Percentiles rank a stretch among this genome's conserved stretches.
Conservation (phyloP, 2,113 vertebrate species). For the Passer domesticus region DNA sequence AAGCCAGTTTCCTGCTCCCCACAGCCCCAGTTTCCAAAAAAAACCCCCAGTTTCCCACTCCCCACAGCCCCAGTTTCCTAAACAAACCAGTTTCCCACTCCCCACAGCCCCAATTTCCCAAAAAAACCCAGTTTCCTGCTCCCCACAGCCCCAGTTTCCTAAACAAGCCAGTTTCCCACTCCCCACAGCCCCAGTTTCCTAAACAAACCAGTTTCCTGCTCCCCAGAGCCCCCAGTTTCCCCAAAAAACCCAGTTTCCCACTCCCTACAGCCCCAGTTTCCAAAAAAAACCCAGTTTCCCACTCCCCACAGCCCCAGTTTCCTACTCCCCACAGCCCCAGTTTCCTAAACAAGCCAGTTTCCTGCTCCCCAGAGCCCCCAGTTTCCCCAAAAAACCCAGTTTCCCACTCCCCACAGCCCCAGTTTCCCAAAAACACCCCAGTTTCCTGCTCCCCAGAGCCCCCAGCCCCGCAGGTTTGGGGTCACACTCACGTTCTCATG, state of each 20-base stretch:
- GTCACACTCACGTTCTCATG: background rate
- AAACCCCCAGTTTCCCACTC: rapidly evolving
- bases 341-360: rapidly evolving
- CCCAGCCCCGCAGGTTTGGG: background rate
- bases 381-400: background rate
- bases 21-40: background rate
- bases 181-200: too few species aligned
- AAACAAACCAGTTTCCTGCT: too few species aligned
- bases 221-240: too few species aligned
- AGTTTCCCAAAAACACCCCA: rapidly evolving
- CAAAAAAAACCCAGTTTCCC: rapidly evolving
- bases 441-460: too few species aligned
- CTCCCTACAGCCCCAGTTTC: background rate
- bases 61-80: too few species aligned
- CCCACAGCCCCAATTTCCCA: too few species aligned
- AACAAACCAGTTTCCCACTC: too few species aligned
- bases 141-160: too few species aligned
- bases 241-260: background rate
- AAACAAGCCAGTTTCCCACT: too few species aligned
- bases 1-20: background rate
- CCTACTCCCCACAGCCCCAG: background rate
- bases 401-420: background rate
- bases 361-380: too few species aligned
- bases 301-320: background rate
- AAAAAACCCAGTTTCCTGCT: too few species aligned